Percentiles rank a stretch among this genome's conserved stretches.
These are phyloP conservation scores for Drosophila chauvacae DNA, from an alignment of 1,140 invertebrate genomes.

Conservation along the genomic window DNA sequence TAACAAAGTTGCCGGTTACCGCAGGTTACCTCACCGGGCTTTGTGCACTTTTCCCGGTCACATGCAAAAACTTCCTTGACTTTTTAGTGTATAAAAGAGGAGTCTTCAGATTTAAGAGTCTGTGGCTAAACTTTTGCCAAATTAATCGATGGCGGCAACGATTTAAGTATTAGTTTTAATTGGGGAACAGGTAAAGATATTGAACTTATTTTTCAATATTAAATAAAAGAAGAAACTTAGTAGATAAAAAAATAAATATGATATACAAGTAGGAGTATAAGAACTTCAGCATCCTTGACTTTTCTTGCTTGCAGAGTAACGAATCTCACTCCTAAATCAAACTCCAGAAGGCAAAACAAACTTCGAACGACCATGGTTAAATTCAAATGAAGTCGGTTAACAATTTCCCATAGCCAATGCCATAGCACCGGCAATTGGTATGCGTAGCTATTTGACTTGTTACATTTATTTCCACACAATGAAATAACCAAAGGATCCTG, in stretches of 20 bases:
- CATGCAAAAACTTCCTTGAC: constrained; percentile 63
- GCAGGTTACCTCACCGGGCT: constrained; percentile 4
- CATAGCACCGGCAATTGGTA: constrained; percentile 2
- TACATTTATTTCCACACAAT: constrained; percentile 41
- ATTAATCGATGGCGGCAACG: constrained; percentile 62
- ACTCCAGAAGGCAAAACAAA: constrained; percentile 1
- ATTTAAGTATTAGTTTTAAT: constrained; percentile 62
- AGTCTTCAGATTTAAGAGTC: constrained; percentile 47
- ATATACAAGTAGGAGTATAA: not conserved
- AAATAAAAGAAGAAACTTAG: not conserved
- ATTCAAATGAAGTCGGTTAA: constrained; percentile 18
- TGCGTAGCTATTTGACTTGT: constrained; percentile 37
- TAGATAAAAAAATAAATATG: not conserved
- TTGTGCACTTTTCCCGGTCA: constrained; percentile 42
- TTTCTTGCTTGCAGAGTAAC: not conserved
- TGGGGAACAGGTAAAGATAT: constrained; percentile 12
- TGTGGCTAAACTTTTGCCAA: constrained; percentile 45
- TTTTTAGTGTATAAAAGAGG: not conserved
- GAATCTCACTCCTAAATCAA: not conserved
- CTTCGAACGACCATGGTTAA: constrained; percentile 3
- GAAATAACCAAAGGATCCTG: constrained; percentile 11
- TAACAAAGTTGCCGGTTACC: constrained; percentile 69
- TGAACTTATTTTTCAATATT: not conserved
- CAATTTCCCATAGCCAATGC: not conserved
- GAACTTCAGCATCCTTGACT: not conserved